Conservation (phyloP, 2,888 invertebrate genomes). For the Thysanoteuthis rhombus region DNA sequence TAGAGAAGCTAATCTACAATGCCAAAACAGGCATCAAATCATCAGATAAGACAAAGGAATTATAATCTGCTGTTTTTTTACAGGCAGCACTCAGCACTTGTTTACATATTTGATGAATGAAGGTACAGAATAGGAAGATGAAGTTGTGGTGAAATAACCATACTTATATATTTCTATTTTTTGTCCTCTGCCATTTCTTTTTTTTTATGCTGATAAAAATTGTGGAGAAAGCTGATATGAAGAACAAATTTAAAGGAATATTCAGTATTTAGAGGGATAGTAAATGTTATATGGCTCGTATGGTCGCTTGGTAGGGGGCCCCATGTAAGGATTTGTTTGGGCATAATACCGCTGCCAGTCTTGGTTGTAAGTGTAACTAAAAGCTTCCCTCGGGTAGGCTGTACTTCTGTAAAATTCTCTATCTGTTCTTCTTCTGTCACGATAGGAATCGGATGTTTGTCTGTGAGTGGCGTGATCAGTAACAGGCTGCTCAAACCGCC, state of each 20-base stretch:
- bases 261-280: conserved; percentile 23
- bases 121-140: neutral
- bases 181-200: neutral
- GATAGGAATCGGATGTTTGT: conserved; percentile 26
- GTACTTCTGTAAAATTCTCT: conserved; percentile 21
- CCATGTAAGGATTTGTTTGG: conserved; percentile 16
- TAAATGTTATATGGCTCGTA: conserved; percentile 28
- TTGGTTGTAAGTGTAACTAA: neutral
- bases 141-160: neutral
- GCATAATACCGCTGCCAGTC: conserved; percentile 30
- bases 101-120: neutral
- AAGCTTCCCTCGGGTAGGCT: neutral
- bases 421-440: neutral
- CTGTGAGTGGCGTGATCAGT: neutral
- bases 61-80: neutral
- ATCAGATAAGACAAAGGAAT: neutral
- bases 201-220: neutral
- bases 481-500: conserved; percentile 24
- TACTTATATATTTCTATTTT: neutral
- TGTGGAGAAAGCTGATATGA: neutral
- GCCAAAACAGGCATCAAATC: neutral
- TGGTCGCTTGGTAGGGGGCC: conserved; percentile 25
- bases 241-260: neutral
- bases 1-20: neutral
- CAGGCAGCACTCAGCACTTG: neutral